phyloP scores from a whole-genome alignment of 2,797 vertebrate species.

The Notoglanidium macrostoma region DNA sequence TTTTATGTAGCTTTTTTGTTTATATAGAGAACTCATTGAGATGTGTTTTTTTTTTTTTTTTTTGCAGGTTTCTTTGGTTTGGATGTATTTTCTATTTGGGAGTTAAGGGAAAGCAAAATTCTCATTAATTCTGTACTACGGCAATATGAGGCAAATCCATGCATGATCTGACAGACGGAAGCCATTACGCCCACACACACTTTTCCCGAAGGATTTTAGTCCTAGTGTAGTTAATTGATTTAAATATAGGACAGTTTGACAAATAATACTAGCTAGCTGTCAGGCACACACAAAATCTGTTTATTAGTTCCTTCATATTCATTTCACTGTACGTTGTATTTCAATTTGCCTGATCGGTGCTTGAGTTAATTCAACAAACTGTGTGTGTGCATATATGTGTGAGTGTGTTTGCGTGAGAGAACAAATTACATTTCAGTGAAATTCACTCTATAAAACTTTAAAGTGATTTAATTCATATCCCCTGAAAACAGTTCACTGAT shows the following conservation, averaged over 20 bases:
- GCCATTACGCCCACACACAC: not conserved
- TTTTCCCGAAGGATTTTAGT: not conserved
- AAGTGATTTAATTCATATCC: not conserved
- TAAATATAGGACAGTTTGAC: not conserved
- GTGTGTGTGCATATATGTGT: not conserved
- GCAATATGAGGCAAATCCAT: not conserved
- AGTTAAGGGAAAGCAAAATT: not conserved
- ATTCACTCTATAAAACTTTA: not conserved
- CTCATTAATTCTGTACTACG: not conserved
- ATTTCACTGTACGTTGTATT: slow-evolving; percentile 46
- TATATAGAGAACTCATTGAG: not conserved
- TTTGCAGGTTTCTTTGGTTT: not conserved
- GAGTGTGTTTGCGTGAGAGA: not conserved
- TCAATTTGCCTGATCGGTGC: slow-evolving; percentile 56
- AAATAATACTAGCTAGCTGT: slow-evolving; percentile 6
- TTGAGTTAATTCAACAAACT: slow-evolving; percentile 32
- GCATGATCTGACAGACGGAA: not conserved
- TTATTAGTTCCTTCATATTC: slow-evolving; percentile 27
- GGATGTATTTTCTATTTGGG: not conserved
- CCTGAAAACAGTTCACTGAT: not conserved
- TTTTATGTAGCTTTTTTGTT: not conserved
- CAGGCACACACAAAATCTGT: slow-evolving; percentile 26
- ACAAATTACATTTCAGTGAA: too few relatives aligned
- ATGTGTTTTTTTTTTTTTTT: not conserved
- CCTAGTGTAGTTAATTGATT: not conserved